Percentiles rank a stretch among this genome's conserved stretches.
Evolutionary conservation across 2,888 invertebrate genomes (phyloP).

Genomic region (Podabrus alpinus): DNA sequence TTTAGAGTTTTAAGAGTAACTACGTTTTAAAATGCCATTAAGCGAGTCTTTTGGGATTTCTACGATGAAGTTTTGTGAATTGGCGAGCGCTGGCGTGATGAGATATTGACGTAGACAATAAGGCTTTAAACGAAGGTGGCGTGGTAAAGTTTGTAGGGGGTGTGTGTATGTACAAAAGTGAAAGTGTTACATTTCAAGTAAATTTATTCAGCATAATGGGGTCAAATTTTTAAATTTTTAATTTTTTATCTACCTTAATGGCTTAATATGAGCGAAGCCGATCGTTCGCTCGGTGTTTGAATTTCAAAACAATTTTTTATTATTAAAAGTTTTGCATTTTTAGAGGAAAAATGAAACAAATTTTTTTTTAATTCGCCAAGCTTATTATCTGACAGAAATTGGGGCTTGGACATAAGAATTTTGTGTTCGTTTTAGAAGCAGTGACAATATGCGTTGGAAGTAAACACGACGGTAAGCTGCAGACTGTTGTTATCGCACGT

Average conservation of each 20-base stretch:
- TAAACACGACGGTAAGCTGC: constrained; percentile 36
- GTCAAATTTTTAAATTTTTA: constrained; percentile 11
- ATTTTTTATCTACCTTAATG: not conserved
- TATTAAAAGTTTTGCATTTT: not conserved
- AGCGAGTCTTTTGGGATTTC: constrained; percentile 32
- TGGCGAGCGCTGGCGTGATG: constrained; percentile 36
- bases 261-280: not conserved
- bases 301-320: not conserved
- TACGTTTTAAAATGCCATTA: constrained; percentile 30
- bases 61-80: constrained; percentile 36
- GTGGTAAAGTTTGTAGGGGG: constrained; percentile 24
- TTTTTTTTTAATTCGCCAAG: not conserved
- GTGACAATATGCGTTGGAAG: constrained; percentile 26
- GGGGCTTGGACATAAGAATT: constrained; percentile 16
- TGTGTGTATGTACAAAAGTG: constrained; percentile 17
- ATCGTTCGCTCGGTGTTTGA: not conserved
- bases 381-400: not conserved
- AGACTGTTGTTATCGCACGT: constrained; percentile 55
- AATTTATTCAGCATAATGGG: constrained; percentile 11
- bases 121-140: constrained; percentile 34
- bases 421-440: constrained; percentile 20
- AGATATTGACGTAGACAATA: constrained; percentile 38
- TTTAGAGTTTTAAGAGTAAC: constrained; percentile 24
- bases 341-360: not conserved
- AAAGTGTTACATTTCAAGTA: constrained; percentile 12